A percentile compares a stretch with the other conserved stretches of the same genome.
These are phyloP conservation scores for Pagetopsis macropterus DNA, from an alignment of 2,797 vertebrate species.

Conservation along the genomic window DNA sequence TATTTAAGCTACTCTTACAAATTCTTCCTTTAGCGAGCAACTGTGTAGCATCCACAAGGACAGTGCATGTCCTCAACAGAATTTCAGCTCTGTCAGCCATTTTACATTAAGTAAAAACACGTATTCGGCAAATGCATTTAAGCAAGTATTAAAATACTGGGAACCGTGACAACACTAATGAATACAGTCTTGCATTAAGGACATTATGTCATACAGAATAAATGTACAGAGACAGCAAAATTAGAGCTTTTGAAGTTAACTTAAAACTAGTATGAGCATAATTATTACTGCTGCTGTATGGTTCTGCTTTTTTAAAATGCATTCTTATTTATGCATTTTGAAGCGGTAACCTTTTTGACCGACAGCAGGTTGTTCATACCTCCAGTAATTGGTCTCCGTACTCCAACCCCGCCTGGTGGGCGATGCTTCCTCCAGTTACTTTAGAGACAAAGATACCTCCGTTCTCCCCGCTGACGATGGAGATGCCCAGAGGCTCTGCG, in stretches of 20 bases:
- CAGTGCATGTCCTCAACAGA: neutral
- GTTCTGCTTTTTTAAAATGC: neutral
- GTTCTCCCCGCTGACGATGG: slow-evolving; percentile 96
- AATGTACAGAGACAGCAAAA: slow-evolving; percentile 11
- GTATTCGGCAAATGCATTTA: slow-evolving; percentile 15
- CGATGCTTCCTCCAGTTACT: slow-evolving; percentile 95
- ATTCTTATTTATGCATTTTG: slow-evolving; percentile 22
- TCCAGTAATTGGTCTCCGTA: slow-evolving; percentile 98
- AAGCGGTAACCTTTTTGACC: slow-evolving; percentile 23
- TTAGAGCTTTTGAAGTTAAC: slow-evolving; percentile 16
- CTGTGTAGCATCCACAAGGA: neutral
- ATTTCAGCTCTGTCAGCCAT: slow-evolving; percentile 21
- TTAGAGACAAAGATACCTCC: slow-evolving; percentile 99
- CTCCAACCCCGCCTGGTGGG: slow-evolving; percentile 96
- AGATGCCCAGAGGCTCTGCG: slow-evolving; percentile 95
- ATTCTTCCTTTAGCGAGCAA: slow-evolving; percentile 10
- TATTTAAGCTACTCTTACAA: neutral
- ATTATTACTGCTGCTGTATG: neutral
- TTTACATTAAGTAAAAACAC: slow-evolving; percentile 6
- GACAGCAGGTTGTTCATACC: slow-evolving; percentile 79
- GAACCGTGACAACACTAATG: slow-evolving; percentile 35
- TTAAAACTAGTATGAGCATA: neutral
- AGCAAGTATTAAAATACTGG: slow-evolving; percentile 38
- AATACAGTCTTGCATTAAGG: slow-evolving; percentile 13
- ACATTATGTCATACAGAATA: slow-evolving; percentile 19